These are phyloP conservation scores for Clepsis dumicolana DNA, from an alignment of 2,888 invertebrate genomes.

Conservation along the genomic window DNA sequence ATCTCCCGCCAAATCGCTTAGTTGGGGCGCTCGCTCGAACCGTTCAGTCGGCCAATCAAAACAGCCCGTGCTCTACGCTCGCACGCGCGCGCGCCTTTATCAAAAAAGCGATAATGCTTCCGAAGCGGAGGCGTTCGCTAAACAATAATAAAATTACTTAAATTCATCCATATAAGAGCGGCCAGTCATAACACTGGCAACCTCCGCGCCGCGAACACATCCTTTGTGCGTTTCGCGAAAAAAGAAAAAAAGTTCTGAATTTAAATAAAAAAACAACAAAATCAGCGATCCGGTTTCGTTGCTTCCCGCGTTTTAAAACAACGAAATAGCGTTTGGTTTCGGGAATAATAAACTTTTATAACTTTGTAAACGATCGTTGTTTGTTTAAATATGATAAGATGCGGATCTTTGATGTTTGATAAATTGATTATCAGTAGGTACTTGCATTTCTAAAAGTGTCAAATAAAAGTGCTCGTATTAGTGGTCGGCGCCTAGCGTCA, in stretches of 20 bases:
- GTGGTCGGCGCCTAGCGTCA: not conserved
- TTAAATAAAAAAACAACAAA: constrained; percentile 66
- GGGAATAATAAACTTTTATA: constrained; percentile 48
- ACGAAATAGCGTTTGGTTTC: constrained; percentile 57
- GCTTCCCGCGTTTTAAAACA: constrained; percentile 58
- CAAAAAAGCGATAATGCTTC: constrained; percentile 69
- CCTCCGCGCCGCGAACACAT: constrained; percentile 66
- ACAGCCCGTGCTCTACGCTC: constrained; percentile 71
- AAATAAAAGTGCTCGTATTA: constrained; percentile 11
- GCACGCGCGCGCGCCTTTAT: constrained; percentile 76
- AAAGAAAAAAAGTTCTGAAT: constrained; percentile 58
- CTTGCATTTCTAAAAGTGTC: constrained; percentile 19
- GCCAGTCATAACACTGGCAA: constrained; percentile 61
- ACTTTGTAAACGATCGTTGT: constrained; percentile 36
- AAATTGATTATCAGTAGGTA: not conserved
- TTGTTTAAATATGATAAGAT: constrained; percentile 12
- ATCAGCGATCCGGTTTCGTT: constrained; percentile 68
- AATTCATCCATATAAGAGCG: constrained; percentile 59
- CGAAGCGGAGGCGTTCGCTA: constrained; percentile 56
- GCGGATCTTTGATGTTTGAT: constrained; percentile 4
- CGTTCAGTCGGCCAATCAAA: constrained; percentile 74
- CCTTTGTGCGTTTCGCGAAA: constrained; percentile 58
- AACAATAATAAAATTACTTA: constrained; percentile 74
- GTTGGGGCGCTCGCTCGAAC: constrained; percentile 52
- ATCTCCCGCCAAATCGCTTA: constrained; percentile 72